Percentiles rank a stretch among this genome's conserved stretches.
Conservation (phyloP, 2,113 vertebrate genomes). For the Prionailurus bengalensis region DNA sequence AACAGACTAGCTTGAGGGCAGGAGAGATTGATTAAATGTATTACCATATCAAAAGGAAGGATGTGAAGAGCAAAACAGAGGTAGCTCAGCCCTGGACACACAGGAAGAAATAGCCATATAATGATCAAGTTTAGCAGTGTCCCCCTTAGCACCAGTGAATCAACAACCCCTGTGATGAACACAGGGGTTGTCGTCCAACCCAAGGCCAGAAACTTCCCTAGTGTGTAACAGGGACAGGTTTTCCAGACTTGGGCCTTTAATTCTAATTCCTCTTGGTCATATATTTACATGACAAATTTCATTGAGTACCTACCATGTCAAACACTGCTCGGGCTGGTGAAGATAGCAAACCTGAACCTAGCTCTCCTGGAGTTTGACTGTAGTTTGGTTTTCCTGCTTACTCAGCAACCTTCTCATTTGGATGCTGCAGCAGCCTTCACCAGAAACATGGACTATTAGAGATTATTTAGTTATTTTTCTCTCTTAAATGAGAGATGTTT, state of each 20-base stretch:
- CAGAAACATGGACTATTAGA: neutral
- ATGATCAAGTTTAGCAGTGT: neutral
- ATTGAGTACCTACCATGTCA: neutral
- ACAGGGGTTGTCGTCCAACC: neutral
- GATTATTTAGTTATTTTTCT: neutral
- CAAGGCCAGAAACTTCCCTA: neutral
- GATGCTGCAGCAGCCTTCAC: neutral
- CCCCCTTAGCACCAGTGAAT: too few relatives aligned
- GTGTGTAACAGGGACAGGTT: neutral
- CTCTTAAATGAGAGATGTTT: neutral
- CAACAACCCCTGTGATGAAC: too few relatives aligned
- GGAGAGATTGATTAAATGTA: slow-evolving; percentile 8
- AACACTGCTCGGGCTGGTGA: neutral
- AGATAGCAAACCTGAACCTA: neutral
- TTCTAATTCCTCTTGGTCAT: neutral
- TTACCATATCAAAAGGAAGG: slow-evolving; percentile 47
- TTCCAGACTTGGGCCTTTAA: neutral
- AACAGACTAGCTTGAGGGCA: neutral
- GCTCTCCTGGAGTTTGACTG: neutral
- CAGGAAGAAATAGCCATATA: neutral
- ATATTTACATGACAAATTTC: neutral
- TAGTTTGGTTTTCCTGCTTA: neutral
- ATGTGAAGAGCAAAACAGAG: neutral
- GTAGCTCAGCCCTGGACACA: neutral
- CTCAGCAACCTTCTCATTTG: neutral